Conservation (phyloP, 1,140 invertebrate species). For the Coptotermes formosanus region DNA sequence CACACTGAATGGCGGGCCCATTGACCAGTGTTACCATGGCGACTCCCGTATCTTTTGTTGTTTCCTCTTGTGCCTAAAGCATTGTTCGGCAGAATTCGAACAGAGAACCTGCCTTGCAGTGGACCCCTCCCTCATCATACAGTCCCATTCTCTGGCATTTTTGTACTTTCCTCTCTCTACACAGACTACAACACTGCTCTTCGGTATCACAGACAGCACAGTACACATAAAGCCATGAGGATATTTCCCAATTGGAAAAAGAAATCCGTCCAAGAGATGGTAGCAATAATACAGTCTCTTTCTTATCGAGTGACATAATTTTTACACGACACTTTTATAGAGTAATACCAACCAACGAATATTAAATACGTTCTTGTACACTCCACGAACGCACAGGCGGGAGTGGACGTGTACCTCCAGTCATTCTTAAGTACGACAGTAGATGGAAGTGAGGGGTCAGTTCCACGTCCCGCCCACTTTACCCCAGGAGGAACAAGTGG, state of each 20-base stretch:
- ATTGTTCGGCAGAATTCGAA: slow-evolving; percentile 26
- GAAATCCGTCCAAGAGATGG: neutral
- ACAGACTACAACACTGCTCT: neutral
- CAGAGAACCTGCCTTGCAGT: neutral
- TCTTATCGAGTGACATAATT: neutral
- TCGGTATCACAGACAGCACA: neutral
- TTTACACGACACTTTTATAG: no score
- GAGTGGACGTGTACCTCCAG: no score
- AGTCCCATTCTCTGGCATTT: neutral
- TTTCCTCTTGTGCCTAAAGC: slow-evolving; percentile 21
- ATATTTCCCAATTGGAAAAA: neutral
- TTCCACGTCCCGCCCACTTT: no score
- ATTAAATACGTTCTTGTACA: no score
- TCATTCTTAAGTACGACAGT: no score
- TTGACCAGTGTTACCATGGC: slow-evolving; percentile 35
- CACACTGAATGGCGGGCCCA: slow-evolving; percentile 33
- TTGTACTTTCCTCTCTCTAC: neutral
- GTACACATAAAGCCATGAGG: neutral
- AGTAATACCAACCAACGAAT: no score
- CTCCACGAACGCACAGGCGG: no score
- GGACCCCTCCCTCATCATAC: slow-evolving; percentile 13
- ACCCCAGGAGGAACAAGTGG: no score
- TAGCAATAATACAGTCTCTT: neutral
- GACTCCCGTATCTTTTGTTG: slow-evolving; percentile 33
- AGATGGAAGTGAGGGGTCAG: no score